Evolutionary conservation across 1,140 invertebrate species (phyloP), one percentile per base, ranked within the genome.

Genomic region (Macrobrachium rosenbergii): DNA sequence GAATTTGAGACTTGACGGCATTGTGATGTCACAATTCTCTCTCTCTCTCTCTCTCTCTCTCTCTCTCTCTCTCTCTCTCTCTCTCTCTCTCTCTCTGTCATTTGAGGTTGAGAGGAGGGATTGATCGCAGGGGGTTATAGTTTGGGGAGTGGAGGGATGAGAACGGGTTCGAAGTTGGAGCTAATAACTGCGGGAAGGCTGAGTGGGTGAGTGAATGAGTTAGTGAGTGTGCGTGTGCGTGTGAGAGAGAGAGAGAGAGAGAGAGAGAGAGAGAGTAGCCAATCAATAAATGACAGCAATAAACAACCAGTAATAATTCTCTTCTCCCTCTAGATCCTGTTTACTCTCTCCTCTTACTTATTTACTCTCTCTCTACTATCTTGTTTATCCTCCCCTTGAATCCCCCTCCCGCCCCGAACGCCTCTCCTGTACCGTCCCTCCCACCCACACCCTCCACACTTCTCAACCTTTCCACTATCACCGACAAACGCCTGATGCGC

Each of bases 31-130:
- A 37, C 28, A 37, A 37, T 37, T 73, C n/a, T 16, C 69, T 73
- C 69, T 73, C 69, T 73, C 69, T 73, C 69, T 73, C 69, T 73
- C 69, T 73, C 69, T 73, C 69, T 73, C 69, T 73, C 69, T 73
- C 69, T 72, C 69, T 73, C 69, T 73, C 69, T 73, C 69, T 73
- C 69, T 16, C 69, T 73, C 69, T 73, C 69, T 73, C 69, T 73
- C 69, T 73, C 69, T 73, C 69, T 73, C 69, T 73, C 69, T 73
- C 69, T 73, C 69, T 73, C 69, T 72, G 5, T 73, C 69, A 17
- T 37, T 19, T n/a, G 69, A 64, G 21, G 63, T 64, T 73, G 69
- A 23, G 69, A 2, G 69, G 14, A 23, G 69, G 69, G 69, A 21
- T 73, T 17, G 21, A 12, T 73, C 14, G 14, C 21, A 2, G 69